Evolutionary conservation across 2,797 vertebrate genomes (phyloP).

Genomic region (Miichthys miiuy): DNA sequence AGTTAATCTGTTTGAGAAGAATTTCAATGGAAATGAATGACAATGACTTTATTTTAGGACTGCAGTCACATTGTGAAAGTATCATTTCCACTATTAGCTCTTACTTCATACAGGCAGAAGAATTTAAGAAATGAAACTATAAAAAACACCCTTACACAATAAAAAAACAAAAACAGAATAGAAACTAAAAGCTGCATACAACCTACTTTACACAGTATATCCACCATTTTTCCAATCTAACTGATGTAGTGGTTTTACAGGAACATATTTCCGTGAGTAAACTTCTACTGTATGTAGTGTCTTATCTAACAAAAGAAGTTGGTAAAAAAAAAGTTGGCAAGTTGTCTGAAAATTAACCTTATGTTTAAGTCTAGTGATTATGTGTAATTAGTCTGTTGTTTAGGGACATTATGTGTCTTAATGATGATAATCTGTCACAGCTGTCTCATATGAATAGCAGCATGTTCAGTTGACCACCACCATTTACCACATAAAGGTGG

Average conservation of each 20-base stretch:
- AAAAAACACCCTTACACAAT: neutral
- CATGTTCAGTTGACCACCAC: neutral
- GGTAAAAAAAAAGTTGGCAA: neutral
- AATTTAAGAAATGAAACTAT: constrained; percentile 17
- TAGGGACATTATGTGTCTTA: neutral
- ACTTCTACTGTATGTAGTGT: neutral
- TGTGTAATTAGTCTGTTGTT: neutral
- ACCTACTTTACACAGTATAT: neutral
- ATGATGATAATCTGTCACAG: neutral
- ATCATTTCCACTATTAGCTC: neutral
- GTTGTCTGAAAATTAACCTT: neutral
- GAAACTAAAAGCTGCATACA: constrained; percentile 7
- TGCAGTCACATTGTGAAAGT: constrained; percentile 2
- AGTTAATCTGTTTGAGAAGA: neutral
- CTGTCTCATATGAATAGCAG: neutral
- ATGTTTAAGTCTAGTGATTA: neutral
- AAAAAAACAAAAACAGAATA: neutral
- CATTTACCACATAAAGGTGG: neutral
- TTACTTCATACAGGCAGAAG: neutral
- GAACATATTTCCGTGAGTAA: neutral
- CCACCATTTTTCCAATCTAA: neutral
- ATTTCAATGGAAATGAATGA: neutral
- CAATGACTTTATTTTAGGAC: neutral
- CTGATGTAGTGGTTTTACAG: neutral
- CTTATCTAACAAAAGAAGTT: neutral